Evolutionary conservation across 2,888 invertebrate genomes (phyloP).

Genomic region (Polyommatus icarus): DNA sequence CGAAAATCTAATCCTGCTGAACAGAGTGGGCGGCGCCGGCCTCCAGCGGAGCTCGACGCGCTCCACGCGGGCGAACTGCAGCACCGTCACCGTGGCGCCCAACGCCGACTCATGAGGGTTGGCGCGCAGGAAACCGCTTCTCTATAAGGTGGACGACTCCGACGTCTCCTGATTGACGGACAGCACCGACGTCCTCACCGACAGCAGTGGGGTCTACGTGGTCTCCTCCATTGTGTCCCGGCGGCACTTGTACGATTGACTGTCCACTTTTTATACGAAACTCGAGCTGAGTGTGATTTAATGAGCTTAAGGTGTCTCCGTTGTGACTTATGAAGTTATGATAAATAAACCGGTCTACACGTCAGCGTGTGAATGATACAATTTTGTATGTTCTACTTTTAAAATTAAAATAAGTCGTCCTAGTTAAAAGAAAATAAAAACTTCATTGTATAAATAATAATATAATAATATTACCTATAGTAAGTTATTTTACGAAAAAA

Average conservation of each 20-base stretch:
- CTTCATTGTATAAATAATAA: neutral
- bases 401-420: neutral
- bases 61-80: constrained; percentile 78
- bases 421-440: neutral
- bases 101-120: constrained; percentile 75
- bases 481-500: neutral
- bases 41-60: constrained; percentile 74
- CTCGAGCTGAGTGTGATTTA: constrained; percentile 49
- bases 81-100: constrained; percentile 76
- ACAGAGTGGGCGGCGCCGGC: constrained; percentile 67
- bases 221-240: constrained; percentile 68
- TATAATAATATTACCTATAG: neutral
- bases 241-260: constrained; percentile 52
- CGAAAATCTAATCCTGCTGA: constrained; percentile 68
- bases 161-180: constrained; percentile 78
- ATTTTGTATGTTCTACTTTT: neutral
- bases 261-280: constrained; percentile 28
- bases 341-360: neutral
- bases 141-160: constrained; percentile 66
- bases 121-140: constrained; percentile 62
- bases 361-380: neutral
- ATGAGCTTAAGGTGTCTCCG: constrained; percentile 54
- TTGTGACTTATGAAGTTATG: constrained; percentile 36
- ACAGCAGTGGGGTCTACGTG: constrained; percentile 69
- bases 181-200: constrained; percentile 74